These are phyloP conservation scores for Microcaecilia unicolor DNA, from an alignment of 2,797 vertebrate species.

Conservation along the genomic window DNA sequence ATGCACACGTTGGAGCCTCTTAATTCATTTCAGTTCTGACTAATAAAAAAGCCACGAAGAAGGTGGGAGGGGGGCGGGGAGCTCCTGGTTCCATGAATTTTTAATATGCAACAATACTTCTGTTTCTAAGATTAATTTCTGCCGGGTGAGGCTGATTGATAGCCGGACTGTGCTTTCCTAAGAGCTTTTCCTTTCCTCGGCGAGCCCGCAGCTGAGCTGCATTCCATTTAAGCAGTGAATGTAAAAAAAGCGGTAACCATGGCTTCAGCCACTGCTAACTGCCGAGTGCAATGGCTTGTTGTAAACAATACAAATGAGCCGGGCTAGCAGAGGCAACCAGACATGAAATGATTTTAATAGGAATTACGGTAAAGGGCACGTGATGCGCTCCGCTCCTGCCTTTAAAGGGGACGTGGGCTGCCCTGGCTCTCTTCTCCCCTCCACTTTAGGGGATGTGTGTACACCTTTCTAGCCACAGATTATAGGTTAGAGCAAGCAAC, in stretches of 20 bases:
- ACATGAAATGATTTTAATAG: constrained; percentile 70
- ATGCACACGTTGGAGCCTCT: constrained; percentile 19
- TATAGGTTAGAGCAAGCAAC: no score
- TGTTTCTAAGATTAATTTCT: constrained; percentile 60
- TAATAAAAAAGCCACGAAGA: constrained; percentile 29
- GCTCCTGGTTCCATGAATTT: constrained; percentile 42
- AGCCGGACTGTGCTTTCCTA: constrained; percentile 58
- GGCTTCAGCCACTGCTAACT: constrained; percentile 61
- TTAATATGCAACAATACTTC: constrained; percentile 43
- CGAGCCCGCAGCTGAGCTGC: constrained; percentile 53
- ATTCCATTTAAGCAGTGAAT: constrained; percentile 66
- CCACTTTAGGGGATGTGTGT: no score
- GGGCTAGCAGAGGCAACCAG: constrained; percentile 59
- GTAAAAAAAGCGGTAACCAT: constrained; percentile 68
- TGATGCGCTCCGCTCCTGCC: constrained; percentile 47
- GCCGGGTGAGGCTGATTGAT: constrained; percentile 60
- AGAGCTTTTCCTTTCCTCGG: constrained; percentile 51
- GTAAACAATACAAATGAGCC: constrained; percentile 70
- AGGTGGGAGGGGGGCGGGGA: no score
- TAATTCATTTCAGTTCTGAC: constrained; percentile 30
- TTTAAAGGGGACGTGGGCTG: no score
- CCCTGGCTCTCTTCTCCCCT: no score
- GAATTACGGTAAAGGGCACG: constrained; percentile 68
- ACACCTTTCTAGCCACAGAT: no score
- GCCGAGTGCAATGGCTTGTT: constrained; percentile 60